These are phyloP conservation scores for Craseonycteris thonglongyai DNA, from an alignment of 2,113 vertebrate species.

Conservation along the genomic window DNA sequence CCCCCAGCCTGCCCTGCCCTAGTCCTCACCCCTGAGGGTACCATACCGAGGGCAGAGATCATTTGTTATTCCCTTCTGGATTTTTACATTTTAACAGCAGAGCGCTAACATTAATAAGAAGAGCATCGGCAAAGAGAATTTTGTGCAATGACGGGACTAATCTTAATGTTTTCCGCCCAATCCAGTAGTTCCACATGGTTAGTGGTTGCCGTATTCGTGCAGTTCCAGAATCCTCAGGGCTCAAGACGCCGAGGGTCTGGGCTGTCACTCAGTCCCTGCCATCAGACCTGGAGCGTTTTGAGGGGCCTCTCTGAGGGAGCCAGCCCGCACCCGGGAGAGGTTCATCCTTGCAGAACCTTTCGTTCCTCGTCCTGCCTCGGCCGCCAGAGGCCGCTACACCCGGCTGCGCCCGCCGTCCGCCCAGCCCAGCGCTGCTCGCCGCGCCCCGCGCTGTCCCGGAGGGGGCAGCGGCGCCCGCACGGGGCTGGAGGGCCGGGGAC, in stretches of 20 bases:
- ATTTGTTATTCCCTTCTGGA: neutral
- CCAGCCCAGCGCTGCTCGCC: neutral
- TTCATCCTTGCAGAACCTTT: fast-evolving
- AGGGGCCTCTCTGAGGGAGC: neutral
- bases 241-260: neutral
- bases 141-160: neutral
- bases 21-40: neutral
- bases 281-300: neutral
- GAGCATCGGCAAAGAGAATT: neutral
- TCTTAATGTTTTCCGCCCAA: neutral
- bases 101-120: neutral
- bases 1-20: neutral
- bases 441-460: neutral
- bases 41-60: neutral
- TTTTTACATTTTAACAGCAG: neutral
- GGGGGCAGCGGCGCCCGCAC: neutral
- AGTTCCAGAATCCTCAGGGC: neutral
- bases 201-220: neutral
- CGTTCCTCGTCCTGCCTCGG: neutral
- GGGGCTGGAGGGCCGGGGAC: neutral
- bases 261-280: neutral
- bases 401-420: neutral
- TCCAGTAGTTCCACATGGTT: too few relatives aligned
- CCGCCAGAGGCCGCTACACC: constrained; percentile 69
- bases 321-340: neutral